Conservation (phyloP, 2,113 vertebrate species). For the Chinchilla lanigera region DNA sequence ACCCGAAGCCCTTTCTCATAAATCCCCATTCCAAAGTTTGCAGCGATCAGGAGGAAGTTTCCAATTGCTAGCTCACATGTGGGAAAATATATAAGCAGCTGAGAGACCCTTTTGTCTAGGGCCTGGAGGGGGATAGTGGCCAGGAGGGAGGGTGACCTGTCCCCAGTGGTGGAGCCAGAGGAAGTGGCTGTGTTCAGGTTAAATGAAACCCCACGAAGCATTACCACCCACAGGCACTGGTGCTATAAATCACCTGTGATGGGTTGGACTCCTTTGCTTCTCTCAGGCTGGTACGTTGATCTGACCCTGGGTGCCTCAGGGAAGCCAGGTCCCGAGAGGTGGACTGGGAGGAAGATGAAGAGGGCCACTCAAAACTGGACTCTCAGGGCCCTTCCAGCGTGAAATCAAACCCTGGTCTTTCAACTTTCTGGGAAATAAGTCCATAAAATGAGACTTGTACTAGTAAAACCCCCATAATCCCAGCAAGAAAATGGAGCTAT, state of each 20-base stretch:
- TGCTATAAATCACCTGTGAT: slow-evolving; percentile 79
- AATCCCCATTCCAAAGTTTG: slow-evolving; percentile 87
- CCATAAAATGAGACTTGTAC: slow-evolving; percentile 77
- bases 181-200: slow-evolving; percentile 84
- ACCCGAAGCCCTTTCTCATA: slow-evolving; percentile 86
- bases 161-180: slow-evolving; percentile 83
- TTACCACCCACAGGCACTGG: slow-evolving; percentile 75
- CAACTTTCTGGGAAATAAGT: slow-evolving; percentile 81
- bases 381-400: slow-evolving; percentile 67
- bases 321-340: not conserved
- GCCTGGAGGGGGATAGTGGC: slow-evolving; percentile 84
- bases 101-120: slow-evolving; percentile 88
- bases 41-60: slow-evolving; percentile 88
- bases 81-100: slow-evolving; percentile 87
- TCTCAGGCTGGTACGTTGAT: slow-evolving; percentile 57
- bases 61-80: slow-evolving; percentile 88
- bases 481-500: slow-evolving; percentile 28
- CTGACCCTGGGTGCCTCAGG: slow-evolving; percentile 44
- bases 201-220: slow-evolving; percentile 85
- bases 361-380: not conserved
- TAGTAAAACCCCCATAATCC: slow-evolving; percentile 64
- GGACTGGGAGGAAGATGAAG: slow-evolving; percentile 11
- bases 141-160: slow-evolving; percentile 83
- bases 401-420: slow-evolving; percentile 82
- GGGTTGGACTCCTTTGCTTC: not conserved